These are phyloP conservation scores for Neostethus bicornis DNA, from an alignment of 2,797 vertebrate genomes.

Conservation along the genomic window DNA sequence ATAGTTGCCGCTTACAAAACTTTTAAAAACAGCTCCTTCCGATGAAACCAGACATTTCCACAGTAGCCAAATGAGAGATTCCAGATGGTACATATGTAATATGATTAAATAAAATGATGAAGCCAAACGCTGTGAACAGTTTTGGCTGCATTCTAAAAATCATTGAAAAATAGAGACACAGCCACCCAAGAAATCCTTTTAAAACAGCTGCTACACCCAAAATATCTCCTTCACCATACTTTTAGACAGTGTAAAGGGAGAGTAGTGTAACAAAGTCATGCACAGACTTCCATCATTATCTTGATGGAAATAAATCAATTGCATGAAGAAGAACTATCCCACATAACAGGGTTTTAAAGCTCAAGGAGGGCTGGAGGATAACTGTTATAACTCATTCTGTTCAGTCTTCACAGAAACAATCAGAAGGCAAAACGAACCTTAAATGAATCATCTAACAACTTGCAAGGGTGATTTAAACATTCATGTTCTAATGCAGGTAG, in stretches of 20 bases:
- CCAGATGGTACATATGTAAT: constrained; percentile 37
- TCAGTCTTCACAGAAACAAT: constrained; percentile 12
- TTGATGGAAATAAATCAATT: constrained; percentile 13
- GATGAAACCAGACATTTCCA: constrained; percentile 27
- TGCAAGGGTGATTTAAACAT: constrained; percentile 16
- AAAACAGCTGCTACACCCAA: constrained; percentile 18
- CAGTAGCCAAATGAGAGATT: constrained; percentile 35
- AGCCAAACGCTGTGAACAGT: constrained; percentile 27
- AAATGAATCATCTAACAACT: constrained; percentile 20
- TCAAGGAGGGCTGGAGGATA: neutral
- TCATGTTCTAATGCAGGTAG: constrained; percentile 27
- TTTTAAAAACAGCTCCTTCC: constrained; percentile 2
- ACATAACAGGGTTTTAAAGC: constrained; percentile 7
- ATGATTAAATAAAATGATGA: constrained; percentile 25
- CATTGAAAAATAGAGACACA: constrained; percentile 12
- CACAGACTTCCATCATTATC: neutral
- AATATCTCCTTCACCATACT: constrained; percentile 13
- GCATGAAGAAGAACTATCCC: neutral
- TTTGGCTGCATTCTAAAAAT: constrained; percentile 25
- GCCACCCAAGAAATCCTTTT: constrained; percentile 2
- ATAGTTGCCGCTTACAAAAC: constrained; percentile 10
- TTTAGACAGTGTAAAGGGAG: constrained; percentile 11
- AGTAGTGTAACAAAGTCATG: constrained; percentile 1
- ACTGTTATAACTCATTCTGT: constrained; percentile 11
- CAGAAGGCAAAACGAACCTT: constrained; percentile 13